Conservation (phyloP, 2,888 invertebrate species). For the Eupithecia pulchellata region DNA sequence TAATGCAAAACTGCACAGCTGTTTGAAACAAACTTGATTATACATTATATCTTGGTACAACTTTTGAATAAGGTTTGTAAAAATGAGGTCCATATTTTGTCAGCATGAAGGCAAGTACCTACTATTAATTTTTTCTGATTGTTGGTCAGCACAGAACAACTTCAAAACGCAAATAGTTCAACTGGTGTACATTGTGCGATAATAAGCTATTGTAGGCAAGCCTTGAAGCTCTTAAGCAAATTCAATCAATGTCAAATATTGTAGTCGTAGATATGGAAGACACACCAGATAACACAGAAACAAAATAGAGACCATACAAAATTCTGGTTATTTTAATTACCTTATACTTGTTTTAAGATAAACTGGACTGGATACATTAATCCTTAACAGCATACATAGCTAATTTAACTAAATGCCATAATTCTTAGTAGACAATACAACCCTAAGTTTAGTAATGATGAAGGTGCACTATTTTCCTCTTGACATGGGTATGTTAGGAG, state of each 20-base stretch:
- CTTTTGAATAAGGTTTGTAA: not conserved
- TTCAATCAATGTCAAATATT: not conserved
- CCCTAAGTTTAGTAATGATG: not conserved
- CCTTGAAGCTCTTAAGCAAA: not conserved
- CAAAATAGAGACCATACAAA: not conserved
- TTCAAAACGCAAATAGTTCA: too few species aligned
- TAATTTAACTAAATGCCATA: not conserved
- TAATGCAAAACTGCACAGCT: not conserved
- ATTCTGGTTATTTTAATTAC: not conserved
- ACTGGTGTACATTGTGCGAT: not conserved
- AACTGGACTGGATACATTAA: slow-evolving; percentile 6
- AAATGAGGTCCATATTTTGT: not conserved
- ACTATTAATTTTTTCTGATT: too few species aligned
- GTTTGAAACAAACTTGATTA: not conserved
- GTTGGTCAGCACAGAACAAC: too few species aligned
- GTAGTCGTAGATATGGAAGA: slow-evolving; percentile 4
- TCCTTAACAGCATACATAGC: not conserved
- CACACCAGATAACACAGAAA: not conserved
- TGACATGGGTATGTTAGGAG: not conserved
- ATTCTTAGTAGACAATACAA: not conserved
- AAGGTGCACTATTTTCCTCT: not conserved
- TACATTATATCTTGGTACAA: not conserved
- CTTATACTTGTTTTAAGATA: not conserved
- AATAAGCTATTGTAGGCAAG: slow-evolving; percentile 2
- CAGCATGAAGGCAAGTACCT: not conserved